phyloP scores from a whole-genome alignment of 2,888 invertebrate species.

The Chaitophorus viminalis region DNA sequence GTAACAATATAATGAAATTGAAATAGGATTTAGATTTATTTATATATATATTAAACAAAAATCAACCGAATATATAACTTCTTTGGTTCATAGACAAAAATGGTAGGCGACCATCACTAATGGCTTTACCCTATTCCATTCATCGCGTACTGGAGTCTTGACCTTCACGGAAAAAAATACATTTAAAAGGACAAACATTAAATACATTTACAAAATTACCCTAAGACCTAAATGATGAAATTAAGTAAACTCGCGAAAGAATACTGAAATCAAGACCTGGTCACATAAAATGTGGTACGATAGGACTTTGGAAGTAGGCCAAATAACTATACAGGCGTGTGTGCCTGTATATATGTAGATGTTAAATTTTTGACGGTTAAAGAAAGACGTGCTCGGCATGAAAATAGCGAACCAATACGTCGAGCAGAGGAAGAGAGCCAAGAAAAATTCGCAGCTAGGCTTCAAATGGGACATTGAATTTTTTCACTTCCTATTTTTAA shows the following conservation, averaged over 20 bases:
- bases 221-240: not conserved
- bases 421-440: slow-evolving; percentile 34
- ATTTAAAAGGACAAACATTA: slow-evolving; percentile 25
- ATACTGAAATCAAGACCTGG: not conserved
- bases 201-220: too few species aligned
- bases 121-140: slow-evolving; percentile 38
- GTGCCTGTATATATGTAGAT: not conserved
- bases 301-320: slow-evolving; percentile 56
- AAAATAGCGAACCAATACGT: slow-evolving; percentile 44
- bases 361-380: slow-evolving; percentile 43
- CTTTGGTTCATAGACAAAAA: slow-evolving; percentile 17
- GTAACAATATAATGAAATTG: slow-evolving; percentile 34
- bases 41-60: not conserved
- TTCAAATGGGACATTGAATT: slow-evolving; percentile 31
- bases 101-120: slow-evolving; percentile 11
- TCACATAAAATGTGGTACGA: slow-evolving; percentile 41
- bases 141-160: not conserved
- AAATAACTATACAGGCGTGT: slow-evolving; percentile 11
- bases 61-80: not conserved
- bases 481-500: slow-evolving; percentile 42
- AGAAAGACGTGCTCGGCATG: slow-evolving; percentile 49
- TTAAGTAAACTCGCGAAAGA: not conserved
- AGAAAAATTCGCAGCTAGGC: slow-evolving; percentile 8
- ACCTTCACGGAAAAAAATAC: slow-evolving; percentile 34
- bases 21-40: slow-evolving; percentile 23